These are phyloP conservation scores for Chaetodon trifascialis DNA, from an alignment of 2,113 vertebrate genomes.

Conservation along the genomic window DNA sequence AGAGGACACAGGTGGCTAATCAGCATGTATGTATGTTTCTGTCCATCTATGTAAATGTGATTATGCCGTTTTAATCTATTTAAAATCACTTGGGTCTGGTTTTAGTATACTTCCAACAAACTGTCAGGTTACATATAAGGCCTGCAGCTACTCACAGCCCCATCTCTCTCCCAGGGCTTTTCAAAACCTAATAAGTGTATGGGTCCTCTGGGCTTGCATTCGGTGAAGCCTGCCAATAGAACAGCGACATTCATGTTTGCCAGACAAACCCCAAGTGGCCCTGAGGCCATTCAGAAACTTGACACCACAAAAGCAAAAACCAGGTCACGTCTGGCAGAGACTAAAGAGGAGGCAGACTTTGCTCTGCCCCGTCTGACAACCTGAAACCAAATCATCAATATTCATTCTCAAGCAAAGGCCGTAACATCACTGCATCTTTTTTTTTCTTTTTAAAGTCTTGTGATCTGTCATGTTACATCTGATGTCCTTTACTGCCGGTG, in stretches of 20 bases:
- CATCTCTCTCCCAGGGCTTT: slow-evolving; percentile 14
- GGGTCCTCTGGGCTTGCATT: slow-evolving; percentile 37
- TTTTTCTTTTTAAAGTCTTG: neutral
- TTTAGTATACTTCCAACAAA: neutral
- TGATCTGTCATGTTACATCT: slow-evolving; percentile 10
- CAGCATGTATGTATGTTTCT: neutral
- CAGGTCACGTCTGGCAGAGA: slow-evolving; percentile 53
- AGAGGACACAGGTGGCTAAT: neutral
- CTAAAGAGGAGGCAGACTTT: slow-evolving; percentile 29
- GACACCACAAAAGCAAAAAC: slow-evolving; percentile 60
- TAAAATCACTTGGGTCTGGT: neutral
- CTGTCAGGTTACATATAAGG: slow-evolving; percentile 8
- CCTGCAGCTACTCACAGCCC: slow-evolving; percentile 5
- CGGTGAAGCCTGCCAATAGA: slow-evolving; percentile 43
- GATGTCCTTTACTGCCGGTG: slow-evolving; percentile 15
- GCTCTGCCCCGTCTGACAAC: slow-evolving; percentile 26
- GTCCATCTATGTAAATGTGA: neutral
- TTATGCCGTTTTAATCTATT: neutral
- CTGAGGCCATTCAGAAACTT: slow-evolving; percentile 60
- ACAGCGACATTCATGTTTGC: slow-evolving; percentile 56
- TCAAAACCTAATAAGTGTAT: slow-evolving; percentile 52
- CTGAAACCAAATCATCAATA: slow-evolving; percentile 51
- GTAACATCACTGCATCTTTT: neutral
- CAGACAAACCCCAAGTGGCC: slow-evolving; percentile 46
- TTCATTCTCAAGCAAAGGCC: slow-evolving; percentile 19